Base-by-base conservation (phyloP, 2,797 vertebrate species). In the Spondyliosoma cantharus region DNA sequence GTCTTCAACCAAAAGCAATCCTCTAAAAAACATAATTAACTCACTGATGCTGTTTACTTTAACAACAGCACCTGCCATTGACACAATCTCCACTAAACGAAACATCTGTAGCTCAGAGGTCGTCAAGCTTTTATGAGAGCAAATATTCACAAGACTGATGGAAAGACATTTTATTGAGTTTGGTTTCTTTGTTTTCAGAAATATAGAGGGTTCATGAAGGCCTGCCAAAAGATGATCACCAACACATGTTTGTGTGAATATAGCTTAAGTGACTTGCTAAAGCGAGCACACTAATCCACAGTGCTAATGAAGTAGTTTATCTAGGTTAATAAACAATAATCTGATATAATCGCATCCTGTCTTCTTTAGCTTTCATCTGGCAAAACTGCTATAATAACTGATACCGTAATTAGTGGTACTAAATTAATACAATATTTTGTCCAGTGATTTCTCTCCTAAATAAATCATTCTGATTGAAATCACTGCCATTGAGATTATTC, bases 271-370 rank as follows among this genome's bases (percentile, higher is more conserved):
- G 43, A 53, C 32, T 37, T 50, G 14, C 29, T 71, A 60, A 74
- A 59, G 43, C 17, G 60, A 53, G 14, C 46, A 61, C 12, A 53
- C 3, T 27, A 22, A 25, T 43, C 3, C 22, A 16, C 37, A 29
- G 56, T 32, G 7, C 42, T 29, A 64, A 53, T 25, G 29, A 32
- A 79, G 60, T 37, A 49, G 14, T 75, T 74, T 60, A 61, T 69
- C 71, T 78, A 20, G 29, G 45, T 70, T 22, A 67, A 22, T 60
- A 45, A 71, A 82, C 75, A 76, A 48, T 62, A 73, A 63, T 82
- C 48, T 68, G 16, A 27, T 17, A 27, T 61, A 48, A 57, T 64
- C 12, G 15, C 22, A 46, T 65, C 8, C 8, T 52, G 20, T 32
- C 20, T 60, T 61, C 37, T 67, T 46, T 16, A 45, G 11, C 16